Evolutionary conservation across 2,888 invertebrate genomes (phyloP).

Genomic region (Heteromyza rotundicornis): DNA sequence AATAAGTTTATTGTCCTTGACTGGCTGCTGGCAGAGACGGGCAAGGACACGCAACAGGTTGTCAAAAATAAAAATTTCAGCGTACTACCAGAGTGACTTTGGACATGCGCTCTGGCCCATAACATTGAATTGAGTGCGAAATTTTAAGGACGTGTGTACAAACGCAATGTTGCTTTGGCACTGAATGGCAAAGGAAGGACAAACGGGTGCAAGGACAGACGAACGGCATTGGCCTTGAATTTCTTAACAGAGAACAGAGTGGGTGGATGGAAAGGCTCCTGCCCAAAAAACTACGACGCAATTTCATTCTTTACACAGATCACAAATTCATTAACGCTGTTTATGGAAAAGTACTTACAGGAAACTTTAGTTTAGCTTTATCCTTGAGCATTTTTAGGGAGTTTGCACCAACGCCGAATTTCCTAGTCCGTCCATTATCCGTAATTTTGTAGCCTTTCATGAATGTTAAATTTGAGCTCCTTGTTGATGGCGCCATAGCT

Average conservation of each 20-base stretch:
- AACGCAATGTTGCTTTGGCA: conserved; percentile 39
- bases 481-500: conserved; percentile 32
- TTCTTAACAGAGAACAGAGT: neutral
- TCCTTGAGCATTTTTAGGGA: conserved; percentile 53
- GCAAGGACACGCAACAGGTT: conserved; percentile 2
- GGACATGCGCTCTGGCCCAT: conserved; percentile 37
- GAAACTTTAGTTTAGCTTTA: conserved; percentile 58
- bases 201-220: no score
- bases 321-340: neutral
- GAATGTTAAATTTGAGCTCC: conserved; percentile 15
- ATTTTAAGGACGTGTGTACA: neutral
- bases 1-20: conserved; percentile 38
- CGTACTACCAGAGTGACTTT: neutral
- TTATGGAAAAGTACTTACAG: conserved; percentile 51
- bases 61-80: neutral
- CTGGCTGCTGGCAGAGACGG: neutral
- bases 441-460: conserved; percentile 62
- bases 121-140: neutral
- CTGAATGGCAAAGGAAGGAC: conserved; percentile 40
- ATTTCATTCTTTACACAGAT: conserved; percentile 32
- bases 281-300: conserved; percentile 29
- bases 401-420: conserved; percentile 61
- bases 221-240: conserved; percentile 45
- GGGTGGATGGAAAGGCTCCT: conserved; percentile 6
- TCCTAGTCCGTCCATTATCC: conserved; percentile 55